Evolutionary conservation across 1,140 invertebrate genomes (phyloP), one percentile per base, ranked within the genome.

Genomic region (Hyphantria cunea): DNA sequence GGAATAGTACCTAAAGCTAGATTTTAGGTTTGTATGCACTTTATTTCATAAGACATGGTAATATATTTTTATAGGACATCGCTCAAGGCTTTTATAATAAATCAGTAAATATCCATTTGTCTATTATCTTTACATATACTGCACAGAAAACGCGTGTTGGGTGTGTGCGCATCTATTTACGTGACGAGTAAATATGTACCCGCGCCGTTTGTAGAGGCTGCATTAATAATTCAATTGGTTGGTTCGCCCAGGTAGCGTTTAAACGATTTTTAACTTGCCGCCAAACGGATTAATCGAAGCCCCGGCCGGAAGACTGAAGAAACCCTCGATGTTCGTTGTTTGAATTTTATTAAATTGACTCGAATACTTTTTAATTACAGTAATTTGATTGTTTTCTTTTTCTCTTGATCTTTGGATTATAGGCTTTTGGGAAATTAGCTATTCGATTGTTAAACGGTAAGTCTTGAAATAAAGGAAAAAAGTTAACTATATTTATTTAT

Each of bases 131-230:
- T 11, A 5, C 70, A 37, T 78, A 72, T 84, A 83, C 87, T 84
- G 53, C 37, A 51, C 69, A 67, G 68, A 86, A 84, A 78, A 76
- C 84, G 86, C 86, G 86, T 86, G 80, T 85, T 85, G 74, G 80
- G 60, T 90, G 85, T 90, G 87, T 90, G 87, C 87, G 84, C 86
- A 90, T 90, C 87, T 90, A 89, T 90, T 90, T 90, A 90, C 87
- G 83, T 72, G 78, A 79, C 86, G 87, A 82, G 87, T 90, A 90
- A 90, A 90, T 90, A 90, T 90, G 87, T 90, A 87, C 84, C 71
- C 76, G 73, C 76, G 78, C 76, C 78, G 82, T 83, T 86, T 89
- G 83, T 81, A 85, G 85, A 89, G 84, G 83, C 80, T 88, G 86
- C 84, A 87, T 90, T 90, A 89, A 90, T 90, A 90, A 90, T 90